These are phyloP conservation scores for Turritopsis rubra DNA, from an alignment of 30 jellyfish, hydroid and myxozoan species.

Conservation along the genomic window DNA sequence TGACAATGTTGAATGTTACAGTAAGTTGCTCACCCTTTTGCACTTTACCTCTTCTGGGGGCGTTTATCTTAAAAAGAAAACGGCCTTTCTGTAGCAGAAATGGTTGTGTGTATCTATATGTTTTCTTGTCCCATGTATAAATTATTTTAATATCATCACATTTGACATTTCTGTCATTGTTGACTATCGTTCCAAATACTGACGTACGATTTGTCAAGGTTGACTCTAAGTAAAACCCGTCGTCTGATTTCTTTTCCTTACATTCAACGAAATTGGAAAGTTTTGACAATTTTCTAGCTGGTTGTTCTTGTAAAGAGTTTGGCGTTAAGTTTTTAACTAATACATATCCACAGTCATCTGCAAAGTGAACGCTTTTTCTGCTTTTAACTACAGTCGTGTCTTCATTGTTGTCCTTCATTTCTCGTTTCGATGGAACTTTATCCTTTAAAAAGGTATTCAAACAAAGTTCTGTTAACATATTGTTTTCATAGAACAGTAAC, in stretches of 20 bases:
- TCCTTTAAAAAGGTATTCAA: background rate
- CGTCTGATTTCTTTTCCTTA: background rate
- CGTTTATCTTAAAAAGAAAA: conserved; percentile 21
- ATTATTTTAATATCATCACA: conserved; percentile 7
- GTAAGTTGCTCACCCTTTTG: background rate
- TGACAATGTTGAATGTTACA: conserved; percentile 4
- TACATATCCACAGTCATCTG: conserved; percentile 28
- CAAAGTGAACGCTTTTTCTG: conserved; percentile 9
- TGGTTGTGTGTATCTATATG: background rate
- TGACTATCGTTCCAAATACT: conserved; percentile 25
- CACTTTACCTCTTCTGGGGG: conserved; percentile 1
- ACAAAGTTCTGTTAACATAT: too few species aligned
- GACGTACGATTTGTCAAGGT: conserved; percentile 16
- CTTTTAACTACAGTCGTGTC: background rate
- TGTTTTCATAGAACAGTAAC: too few species aligned
- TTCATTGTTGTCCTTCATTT: background rate
- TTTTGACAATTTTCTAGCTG: conserved; percentile 20
- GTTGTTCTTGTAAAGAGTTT: background rate
- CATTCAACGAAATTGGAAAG: conserved; percentile 25
- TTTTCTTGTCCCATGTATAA: conserved; percentile 26
- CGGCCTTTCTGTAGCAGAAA: conserved; percentile 1
- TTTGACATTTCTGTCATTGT: background rate
- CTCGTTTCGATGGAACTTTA: background rate
- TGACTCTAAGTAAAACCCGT: conserved; percentile 20
- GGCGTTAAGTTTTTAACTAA: background rate